These are phyloP conservation scores for Alcis repandata DNA, from an alignment of 2,888 invertebrate species.

Conservation along the genomic window DNA sequence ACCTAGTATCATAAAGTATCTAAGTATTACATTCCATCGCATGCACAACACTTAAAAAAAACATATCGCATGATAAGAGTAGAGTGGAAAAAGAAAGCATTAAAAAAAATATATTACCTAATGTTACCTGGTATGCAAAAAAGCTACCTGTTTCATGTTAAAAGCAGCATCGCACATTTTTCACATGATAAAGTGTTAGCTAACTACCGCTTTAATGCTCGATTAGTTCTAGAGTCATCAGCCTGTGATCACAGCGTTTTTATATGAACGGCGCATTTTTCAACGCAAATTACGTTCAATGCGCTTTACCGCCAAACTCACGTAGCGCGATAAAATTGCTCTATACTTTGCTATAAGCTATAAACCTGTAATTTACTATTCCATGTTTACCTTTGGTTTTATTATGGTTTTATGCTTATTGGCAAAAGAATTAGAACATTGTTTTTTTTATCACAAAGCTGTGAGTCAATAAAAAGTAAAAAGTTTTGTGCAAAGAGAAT, in stretches of 20 bases:
- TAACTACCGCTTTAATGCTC: conserved; percentile 55
- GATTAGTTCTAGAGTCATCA: conserved; percentile 74
- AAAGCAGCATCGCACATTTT: conserved; percentile 7
- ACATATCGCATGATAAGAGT: no score
- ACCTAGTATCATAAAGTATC: no score
- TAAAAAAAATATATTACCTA: no score
- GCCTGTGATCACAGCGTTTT: conserved; percentile 46
- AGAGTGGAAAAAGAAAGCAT: no score
- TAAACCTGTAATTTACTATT: no score
- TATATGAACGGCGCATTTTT: conserved; percentile 48
- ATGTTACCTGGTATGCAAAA: no score
- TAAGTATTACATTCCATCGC: no score
- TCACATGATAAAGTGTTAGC: conserved; percentile 25
- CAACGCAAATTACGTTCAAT: conserved; percentile 44
- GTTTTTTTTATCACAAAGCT: no score
- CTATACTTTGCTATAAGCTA: neutral
- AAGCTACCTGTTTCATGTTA: neutral
- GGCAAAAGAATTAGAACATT: no score
- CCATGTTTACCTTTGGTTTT: no score
- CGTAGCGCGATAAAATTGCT: neutral
- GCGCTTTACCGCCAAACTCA: conserved; percentile 23
- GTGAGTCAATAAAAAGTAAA: neutral
- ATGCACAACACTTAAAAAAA: no score
- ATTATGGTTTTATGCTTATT: no score
- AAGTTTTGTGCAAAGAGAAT: neutral